These are phyloP conservation scores for Aleadryas rufinucha DNA, from an alignment of 2,113 vertebrate species.

Conservation along the genomic window DNA sequence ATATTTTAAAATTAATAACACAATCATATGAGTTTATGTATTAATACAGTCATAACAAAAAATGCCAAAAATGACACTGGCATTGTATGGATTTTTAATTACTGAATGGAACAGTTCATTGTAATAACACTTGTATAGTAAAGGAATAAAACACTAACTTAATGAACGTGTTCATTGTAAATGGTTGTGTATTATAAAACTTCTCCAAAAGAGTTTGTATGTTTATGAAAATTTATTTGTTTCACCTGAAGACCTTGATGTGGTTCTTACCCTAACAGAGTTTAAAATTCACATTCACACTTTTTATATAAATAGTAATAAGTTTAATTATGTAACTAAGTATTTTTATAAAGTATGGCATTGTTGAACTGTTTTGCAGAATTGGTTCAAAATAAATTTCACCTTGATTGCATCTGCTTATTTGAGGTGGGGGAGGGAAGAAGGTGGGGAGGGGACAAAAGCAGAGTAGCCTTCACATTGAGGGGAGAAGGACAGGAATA, in stretches of 20 bases:
- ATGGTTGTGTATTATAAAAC: slow-evolving; percentile 76
- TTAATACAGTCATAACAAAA: slow-evolving; percentile 65
- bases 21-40: slow-evolving; percentile 69
- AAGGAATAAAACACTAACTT: slow-evolving; percentile 80
- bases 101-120: slow-evolving; percentile 69
- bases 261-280: slow-evolving; percentile 69
- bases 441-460: neutral
- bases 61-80: slow-evolving; percentile 60
- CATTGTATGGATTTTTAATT: slow-evolving; percentile 72
- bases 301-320: slow-evolving; percentile 73
- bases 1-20: slow-evolving; percentile 70
- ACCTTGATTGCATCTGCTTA: slow-evolving; percentile 65
- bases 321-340: slow-evolving; percentile 71
- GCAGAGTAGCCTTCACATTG: neutral
- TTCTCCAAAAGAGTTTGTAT: slow-evolving; percentile 72
- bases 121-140: slow-evolving; percentile 83
- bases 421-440: neutral
- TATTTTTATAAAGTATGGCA: slow-evolving; percentile 79
- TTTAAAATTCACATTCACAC: slow-evolving; percentile 65
- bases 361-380: slow-evolving; percentile 72
- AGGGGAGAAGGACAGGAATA: neutral
- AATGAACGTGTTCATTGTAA: slow-evolving; percentile 72
- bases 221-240: slow-evolving; percentile 70
- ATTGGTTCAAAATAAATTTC: slow-evolving; percentile 75
- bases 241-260: slow-evolving; percentile 67